These are phyloP conservation scores for Hydrophis major DNA, from an alignment of 2,797 vertebrate species.

Conservation along the genomic window DNA sequence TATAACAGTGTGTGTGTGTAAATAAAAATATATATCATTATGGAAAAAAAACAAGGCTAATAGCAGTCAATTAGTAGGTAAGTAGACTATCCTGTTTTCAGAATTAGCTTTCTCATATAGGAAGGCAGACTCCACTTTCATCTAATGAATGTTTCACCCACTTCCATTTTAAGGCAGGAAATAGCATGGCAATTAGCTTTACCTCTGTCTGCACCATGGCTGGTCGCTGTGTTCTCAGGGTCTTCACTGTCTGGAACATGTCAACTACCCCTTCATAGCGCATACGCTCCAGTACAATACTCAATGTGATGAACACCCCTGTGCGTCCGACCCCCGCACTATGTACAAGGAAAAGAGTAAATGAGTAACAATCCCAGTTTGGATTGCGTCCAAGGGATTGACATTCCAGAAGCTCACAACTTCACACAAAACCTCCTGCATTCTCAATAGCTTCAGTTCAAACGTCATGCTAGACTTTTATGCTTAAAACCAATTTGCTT, in stretches of 20 bases:
- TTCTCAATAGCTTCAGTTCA: background rate
- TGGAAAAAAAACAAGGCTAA: background rate
- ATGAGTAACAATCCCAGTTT: background rate
- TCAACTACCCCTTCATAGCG: constrained; percentile 94
- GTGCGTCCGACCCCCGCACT: constrained; percentile 96
- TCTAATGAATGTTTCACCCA: background rate
- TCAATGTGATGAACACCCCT: constrained; percentile 93
- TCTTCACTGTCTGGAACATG: constrained; percentile 97
- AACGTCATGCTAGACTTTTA: background rate
- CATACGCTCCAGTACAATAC: constrained; percentile 95
- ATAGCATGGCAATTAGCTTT: constrained; percentile 2
- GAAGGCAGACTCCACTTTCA: background rate
- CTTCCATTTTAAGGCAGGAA: background rate
- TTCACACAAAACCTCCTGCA: background rate
- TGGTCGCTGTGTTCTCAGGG: constrained; percentile 89
- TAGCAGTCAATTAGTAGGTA: background rate
- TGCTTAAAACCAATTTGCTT: background rate
- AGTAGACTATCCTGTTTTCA: background rate
- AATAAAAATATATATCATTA: background rate
- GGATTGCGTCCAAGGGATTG: background rate
- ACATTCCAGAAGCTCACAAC: background rate
- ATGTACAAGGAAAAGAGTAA: constrained; percentile 16
- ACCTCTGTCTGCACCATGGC: constrained; percentile 99
- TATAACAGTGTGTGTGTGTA: background rate
- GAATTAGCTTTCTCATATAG: background rate